Conservation (phyloP, 2,797 vertebrate species). For the Champsocephalus gunnari region DNA sequence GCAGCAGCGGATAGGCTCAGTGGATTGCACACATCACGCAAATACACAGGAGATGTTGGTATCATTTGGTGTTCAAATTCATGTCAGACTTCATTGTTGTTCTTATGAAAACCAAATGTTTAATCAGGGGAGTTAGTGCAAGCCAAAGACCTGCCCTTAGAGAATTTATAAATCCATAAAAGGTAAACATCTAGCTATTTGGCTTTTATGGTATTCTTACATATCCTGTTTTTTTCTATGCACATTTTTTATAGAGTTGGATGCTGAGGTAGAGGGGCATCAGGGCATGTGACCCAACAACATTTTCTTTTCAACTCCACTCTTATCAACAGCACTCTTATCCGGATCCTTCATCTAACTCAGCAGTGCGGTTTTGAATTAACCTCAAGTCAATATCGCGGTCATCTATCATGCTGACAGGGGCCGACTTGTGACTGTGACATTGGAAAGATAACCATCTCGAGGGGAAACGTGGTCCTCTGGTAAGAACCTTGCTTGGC, state of each 20-base stretch:
- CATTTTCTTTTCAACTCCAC: conserved; percentile 67
- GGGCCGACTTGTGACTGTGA: conserved; percentile 68
- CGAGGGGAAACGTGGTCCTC: conserved; percentile 51
- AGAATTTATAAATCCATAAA: background rate
- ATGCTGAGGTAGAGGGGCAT: conserved; percentile 41
- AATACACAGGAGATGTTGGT: background rate
- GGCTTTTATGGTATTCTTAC: conserved; percentile 12
- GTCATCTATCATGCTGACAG: conserved; percentile 75
- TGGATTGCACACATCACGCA: conserved; percentile 35
- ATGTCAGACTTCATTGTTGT: background rate
- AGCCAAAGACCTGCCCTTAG: background rate
- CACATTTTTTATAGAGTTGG: background rate
- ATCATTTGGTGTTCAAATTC: conserved; percentile 1
- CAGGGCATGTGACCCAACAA: conserved; percentile 50
- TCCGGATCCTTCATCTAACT: conserved; percentile 65
- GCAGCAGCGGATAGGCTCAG: conserved; percentile 14
- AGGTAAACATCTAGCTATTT: conserved; percentile 10
- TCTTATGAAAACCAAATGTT: background rate
- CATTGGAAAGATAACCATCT: conserved; percentile 72
- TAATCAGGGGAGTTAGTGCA: background rate
- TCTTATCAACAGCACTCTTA: conserved; percentile 68
- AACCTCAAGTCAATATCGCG: conserved; percentile 76
- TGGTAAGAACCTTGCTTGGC: conserved; percentile 35
- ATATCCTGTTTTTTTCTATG: background rate
- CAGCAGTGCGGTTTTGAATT: conserved; percentile 68